A percentile compares a stretch with the other conserved stretches of the same genome.
Conservation (phyloP, 1,140 invertebrate species). For the Globodera rostochiensis region DNA sequence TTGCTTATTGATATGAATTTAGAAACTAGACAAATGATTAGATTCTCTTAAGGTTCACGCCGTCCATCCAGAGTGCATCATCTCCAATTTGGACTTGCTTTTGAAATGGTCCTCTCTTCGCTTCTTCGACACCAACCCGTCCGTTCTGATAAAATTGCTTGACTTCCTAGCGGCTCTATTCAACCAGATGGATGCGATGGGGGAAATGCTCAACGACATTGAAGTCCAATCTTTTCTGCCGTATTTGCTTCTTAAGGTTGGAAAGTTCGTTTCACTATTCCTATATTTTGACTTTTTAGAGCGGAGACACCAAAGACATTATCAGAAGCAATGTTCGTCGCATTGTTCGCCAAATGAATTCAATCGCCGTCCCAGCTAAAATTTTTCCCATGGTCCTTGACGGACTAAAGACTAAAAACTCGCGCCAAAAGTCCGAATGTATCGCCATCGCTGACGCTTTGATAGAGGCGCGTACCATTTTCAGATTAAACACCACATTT, state of each 20-base stretch:
- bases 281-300: constrained; percentile 69
- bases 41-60: constrained; percentile 72
- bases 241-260: constrained; percentile 83
- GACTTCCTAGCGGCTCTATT: constrained; percentile 87
- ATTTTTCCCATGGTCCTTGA: constrained; percentile 88
- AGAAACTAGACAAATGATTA: too few species aligned
- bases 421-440: constrained; percentile 90
- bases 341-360: constrained; percentile 81
- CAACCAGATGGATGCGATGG: constrained; percentile 76
- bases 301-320: constrained; percentile 92
- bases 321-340: constrained; percentile 83
- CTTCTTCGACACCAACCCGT: constrained; percentile 97
- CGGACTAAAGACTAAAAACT: constrained; percentile 88
- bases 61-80: constrained; percentile 77
- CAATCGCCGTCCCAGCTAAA: constrained; percentile 85
- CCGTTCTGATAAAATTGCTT: constrained; percentile 87
- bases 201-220: constrained; percentile 83
- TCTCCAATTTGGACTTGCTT: constrained; percentile 89
- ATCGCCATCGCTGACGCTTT: constrained; percentile 84
- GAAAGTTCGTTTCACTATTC: constrained; percentile 10
- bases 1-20: constrained; percentile 17
- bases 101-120: constrained; percentile 92
- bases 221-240: constrained; percentile 92
- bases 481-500: background rate
- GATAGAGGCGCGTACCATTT: constrained; percentile 71